Conservation (phyloP, 2,113 vertebrate genomes). For the Macroglossus sobrinus region DNA sequence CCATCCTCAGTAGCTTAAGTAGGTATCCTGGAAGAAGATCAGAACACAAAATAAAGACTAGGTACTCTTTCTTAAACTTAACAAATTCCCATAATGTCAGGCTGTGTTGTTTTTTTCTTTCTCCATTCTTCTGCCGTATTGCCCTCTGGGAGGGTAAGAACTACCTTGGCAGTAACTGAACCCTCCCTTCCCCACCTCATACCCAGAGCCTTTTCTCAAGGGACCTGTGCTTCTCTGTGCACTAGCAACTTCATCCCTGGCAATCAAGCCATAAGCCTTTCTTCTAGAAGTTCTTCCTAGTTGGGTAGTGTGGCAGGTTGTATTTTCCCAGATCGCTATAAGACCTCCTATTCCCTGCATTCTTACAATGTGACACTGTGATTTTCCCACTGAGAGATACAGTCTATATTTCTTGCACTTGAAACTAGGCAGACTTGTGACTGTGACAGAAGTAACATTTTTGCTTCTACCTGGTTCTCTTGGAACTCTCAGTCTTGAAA, state of each 20-base stretch:
- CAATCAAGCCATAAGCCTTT: background rate
- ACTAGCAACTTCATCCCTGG: background rate
- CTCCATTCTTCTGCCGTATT: background rate
- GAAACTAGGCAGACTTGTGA: background rate
- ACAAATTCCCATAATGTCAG: background rate
- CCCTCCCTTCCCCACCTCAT: accelerated
- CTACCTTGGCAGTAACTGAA: background rate
- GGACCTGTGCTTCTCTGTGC: background rate
- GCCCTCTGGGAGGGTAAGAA: background rate
- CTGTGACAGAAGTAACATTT: background rate
- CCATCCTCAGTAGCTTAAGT: background rate
- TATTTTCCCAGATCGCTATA: background rate
- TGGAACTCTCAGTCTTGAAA: background rate
- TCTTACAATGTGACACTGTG: background rate
- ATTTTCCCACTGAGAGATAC: background rate
- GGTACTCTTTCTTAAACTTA: background rate
- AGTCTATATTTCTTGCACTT: background rate
- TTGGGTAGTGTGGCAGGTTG: background rate
- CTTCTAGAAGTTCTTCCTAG: background rate
- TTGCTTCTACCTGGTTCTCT: background rate
- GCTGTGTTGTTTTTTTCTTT: background rate
- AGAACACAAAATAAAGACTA: background rate
- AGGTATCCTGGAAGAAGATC: background rate
- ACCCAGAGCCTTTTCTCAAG: background rate
- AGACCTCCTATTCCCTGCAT: background rate